Conservation (phyloP, 2,888 invertebrate species). For the Spodoptera exigua region DNA sequence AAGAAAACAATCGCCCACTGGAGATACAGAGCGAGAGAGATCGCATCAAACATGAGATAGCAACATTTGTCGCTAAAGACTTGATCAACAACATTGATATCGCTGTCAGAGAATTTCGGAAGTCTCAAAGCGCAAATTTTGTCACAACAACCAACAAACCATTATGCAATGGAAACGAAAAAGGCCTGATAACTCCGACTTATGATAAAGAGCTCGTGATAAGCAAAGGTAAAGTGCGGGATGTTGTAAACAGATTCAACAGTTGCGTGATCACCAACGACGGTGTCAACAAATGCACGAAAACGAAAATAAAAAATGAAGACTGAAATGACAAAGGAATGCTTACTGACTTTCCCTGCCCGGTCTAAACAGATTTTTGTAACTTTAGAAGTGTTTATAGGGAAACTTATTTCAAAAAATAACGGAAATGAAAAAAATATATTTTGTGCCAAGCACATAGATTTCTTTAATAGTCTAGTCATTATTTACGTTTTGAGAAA, state of each 20-base stretch:
- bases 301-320: slow-evolving; percentile 71
- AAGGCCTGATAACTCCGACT: slow-evolving; percentile 79
- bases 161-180: slow-evolving; percentile 74
- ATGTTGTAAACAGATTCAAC: slow-evolving; percentile 85
- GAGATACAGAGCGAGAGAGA: slow-evolving; percentile 80
- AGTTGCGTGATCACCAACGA: slow-evolving; percentile 68
- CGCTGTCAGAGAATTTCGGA: slow-evolving; percentile 81
- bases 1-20: slow-evolving; percentile 69
- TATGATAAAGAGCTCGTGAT: slow-evolving; percentile 85
- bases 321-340: slow-evolving; percentile 64
- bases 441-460: slow-evolving; percentile 75
- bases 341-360: slow-evolving; percentile 53
- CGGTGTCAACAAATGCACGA: slow-evolving; percentile 59
- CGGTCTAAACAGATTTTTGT: slow-evolving; percentile 67
- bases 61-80: slow-evolving; percentile 84
- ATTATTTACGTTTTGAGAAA: slow-evolving; percentile 57
- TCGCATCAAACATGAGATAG: slow-evolving; percentile 85
- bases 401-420: slow-evolving; percentile 50
- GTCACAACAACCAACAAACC: slow-evolving; percentile 59
- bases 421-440: slow-evolving; percentile 49
- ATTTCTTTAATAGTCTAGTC: slow-evolving; percentile 62
- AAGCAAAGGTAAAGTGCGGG: slow-evolving; percentile 85
- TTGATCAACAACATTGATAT: slow-evolving; percentile 84
- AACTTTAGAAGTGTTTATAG: slow-evolving; percentile 57
- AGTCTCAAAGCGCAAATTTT: slow-evolving; percentile 81